Evolutionary conservation across 1,140 invertebrate species (phyloP), one percentile per base, ranked within the genome.

Genomic region (Drosophila lowei): DNA sequence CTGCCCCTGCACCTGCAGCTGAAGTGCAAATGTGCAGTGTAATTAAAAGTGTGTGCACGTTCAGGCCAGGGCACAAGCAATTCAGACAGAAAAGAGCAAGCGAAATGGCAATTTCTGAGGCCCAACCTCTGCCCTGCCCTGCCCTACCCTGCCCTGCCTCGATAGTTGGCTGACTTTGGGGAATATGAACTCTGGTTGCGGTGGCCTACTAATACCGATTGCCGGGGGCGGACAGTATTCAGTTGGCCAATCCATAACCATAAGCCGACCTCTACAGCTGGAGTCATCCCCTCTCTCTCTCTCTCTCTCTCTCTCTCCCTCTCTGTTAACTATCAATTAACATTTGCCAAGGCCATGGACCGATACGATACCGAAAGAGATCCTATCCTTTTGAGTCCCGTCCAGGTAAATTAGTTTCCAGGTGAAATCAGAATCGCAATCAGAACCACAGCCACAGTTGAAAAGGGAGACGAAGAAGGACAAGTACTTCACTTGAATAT

Each of bases 11-110:
- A 18, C 60, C 80, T 86, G 80, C 83, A 81, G 55, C 62, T 81
- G 77, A 85, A 86, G 81, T 85, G 81, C 77, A 85, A 85, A 80
- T 86, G 81, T 85, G 81, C 81, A 81, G 81, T 86, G 81, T 88
- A 86, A 86, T 86, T 86, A 86, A 81, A 88, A 81, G 56, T 81
- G 65, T 78, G 70, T 78, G 64, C 76, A 60, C 65, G 80, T 64
- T 54, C 57, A 50, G 57, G 43, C 42, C 68, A 57, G 47, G 50
- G 55, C 59, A 50, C 34, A 65, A 66, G 60, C 78, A 68, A 57
- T 59, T 71, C 50, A 74, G 72, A 88, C 75, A 81, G 83, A 85
- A 80, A 86, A 64, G 57, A 70, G 47, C 79, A 80, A 71, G 67
- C 75, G 68, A 71, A 77, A 76, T 66, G 62, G 49, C 38, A 13